Conservation (phyloP, 2,888 invertebrate genomes). For the Stomorhina lunata region DNA sequence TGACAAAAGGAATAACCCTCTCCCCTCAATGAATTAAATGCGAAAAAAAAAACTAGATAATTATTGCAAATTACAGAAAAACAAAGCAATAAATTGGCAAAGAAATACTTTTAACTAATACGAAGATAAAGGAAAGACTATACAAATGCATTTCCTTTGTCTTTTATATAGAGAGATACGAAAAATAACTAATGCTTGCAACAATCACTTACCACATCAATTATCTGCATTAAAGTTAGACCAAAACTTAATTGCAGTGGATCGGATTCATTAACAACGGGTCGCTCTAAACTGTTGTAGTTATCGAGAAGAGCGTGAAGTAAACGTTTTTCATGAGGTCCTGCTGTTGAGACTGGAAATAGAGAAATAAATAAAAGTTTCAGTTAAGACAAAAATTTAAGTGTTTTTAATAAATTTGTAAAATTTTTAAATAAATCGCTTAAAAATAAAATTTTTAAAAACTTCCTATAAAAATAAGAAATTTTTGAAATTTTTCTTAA, state of each 20-base stretch:
- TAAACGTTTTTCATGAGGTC: slow-evolving; percentile 94
- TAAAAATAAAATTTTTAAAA: no score
- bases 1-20: no score
- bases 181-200: not conserved
- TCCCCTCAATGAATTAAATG: slow-evolving; percentile 2
- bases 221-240: slow-evolving; percentile 97
- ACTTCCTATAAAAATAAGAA: no score
- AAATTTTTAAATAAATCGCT: not conserved
- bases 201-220: slow-evolving; percentile 91
- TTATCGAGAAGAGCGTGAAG: slow-evolving; percentile 93
- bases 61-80: not conserved
- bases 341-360: slow-evolving; percentile 88
- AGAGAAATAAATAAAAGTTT: slow-evolving; percentile 22
- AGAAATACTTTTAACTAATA: no score
- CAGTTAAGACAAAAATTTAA: not conserved
- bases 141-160: no score
- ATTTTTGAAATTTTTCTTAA: no score
- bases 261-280: slow-evolving; percentile 97
- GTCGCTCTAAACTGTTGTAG: slow-evolving; percentile 96
- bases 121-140: not conserved
- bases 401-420: not conserved
- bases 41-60: slow-evolving; percentile 16
- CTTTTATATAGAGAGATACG: no score
- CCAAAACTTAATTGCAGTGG: slow-evolving; percentile 96
- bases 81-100: not conserved